Evolutionary conservation across 92 coral and sea anemone species (phyloP).

Genomic region (Phymanthus crucifer): DNA sequence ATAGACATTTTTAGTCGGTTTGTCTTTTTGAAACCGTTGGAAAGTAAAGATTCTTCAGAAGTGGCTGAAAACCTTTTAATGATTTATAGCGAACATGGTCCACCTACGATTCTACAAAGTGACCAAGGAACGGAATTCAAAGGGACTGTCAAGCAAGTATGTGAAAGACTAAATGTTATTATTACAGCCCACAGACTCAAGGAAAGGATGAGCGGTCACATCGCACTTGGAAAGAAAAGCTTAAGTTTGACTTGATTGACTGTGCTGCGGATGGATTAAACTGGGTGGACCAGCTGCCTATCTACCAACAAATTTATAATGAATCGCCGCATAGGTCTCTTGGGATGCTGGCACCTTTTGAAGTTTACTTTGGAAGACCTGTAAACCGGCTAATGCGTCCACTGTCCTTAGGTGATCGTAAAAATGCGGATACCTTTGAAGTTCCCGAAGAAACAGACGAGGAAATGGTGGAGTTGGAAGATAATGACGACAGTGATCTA

Average conservation of each 20-base stretch:
- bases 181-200: constrained; percentile 43
- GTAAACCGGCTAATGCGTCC: constrained; percentile 17
- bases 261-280: constrained; percentile 21
- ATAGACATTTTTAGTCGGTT: too few species aligned
- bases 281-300: constrained; percentile 36
- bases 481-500: background rate
- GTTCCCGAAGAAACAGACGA: constrained; percentile 29
- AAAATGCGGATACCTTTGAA: background rate
- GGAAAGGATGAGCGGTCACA: constrained; percentile 40
- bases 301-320: constrained; percentile 31
- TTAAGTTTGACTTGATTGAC: constrained; percentile 22
- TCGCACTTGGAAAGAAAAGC: constrained; percentile 32
- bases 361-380: constrained; percentile 30
- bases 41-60: constrained; percentile 36
- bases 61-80: constrained; percentile 30
- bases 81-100: constrained; percentile 42
- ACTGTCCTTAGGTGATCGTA: constrained; percentile 18
- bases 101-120: too few species aligned
- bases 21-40: constrained; percentile 17
- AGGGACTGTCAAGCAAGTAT: constrained; percentile 14
- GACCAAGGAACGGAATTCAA: constrained; percentile 19
- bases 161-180: constrained; percentile 19
- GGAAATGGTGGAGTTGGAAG: background rate
- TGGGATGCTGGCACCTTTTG: constrained; percentile 33
- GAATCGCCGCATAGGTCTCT: constrained; percentile 47